These are phyloP conservation scores for Hippolais icterina DNA, from an alignment of 2,113 vertebrate species.

Conservation along the genomic window DNA sequence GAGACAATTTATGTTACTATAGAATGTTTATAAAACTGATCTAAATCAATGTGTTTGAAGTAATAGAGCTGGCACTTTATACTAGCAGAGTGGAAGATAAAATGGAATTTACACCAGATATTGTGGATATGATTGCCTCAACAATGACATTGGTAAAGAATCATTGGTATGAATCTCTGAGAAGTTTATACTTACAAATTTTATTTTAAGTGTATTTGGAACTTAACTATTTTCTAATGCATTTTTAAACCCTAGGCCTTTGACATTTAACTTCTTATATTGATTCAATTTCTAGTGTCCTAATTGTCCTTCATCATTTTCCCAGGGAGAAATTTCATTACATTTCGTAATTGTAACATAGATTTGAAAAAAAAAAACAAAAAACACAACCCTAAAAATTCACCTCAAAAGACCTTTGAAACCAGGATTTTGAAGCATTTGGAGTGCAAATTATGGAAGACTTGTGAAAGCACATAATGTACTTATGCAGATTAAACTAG, in stretches of 20 bases:
- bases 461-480: neutral
- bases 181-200: neutral
- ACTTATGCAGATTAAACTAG: conserved; percentile 30
- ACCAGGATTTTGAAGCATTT: neutral
- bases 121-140: neutral
- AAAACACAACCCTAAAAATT: neutral
- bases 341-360: neutral
- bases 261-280: neutral
- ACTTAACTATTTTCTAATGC: neutral
- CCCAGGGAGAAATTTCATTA: neutral
- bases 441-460: neutral
- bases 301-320: neutral
- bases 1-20: neutral
- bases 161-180: neutral
- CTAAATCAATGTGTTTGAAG: neutral
- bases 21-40: neutral
- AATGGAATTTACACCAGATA: neutral
- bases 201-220: neutral
- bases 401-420: neutral
- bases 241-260: neutral
- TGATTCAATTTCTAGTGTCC: neutral
- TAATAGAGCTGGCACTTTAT: neutral
- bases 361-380: neutral
- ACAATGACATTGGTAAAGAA: too few relatives aligned
- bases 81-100: neutral